Evolutionary conservation across 2,113 vertebrate genomes (phyloP), one percentile per base, ranked within the genome.

Genomic region (Caracal caracal): DNA sequence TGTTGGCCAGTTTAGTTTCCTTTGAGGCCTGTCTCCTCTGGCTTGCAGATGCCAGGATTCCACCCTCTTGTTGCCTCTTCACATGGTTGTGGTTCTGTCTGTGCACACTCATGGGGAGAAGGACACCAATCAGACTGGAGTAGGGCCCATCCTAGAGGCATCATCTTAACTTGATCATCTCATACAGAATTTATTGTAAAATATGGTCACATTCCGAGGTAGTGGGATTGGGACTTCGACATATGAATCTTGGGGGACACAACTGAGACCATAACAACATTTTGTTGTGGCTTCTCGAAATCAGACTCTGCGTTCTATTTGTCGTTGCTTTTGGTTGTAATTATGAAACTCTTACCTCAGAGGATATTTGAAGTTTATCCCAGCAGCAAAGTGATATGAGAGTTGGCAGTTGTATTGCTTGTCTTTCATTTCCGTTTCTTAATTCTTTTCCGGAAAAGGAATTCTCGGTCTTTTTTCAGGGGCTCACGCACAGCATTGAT

Each of bases 231-330:
- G 49, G 59, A 49, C 49, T 63, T 71, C 30, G 47, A 47, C 47
- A 35, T 26, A 33, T 19, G n/a, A n/a, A 82, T 35, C 47, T 43
- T 2, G 63, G 26, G 22, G 35, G 26, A 16, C 19, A 40, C 8
- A 10, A 12, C 37, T 90, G 4, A 37, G 35, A 26, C 28, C 11
- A 6, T 56, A 43, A 33, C 0, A 66, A 28, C 8, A 7, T 76
- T 98, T 95, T 88, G 81, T 90, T 94, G 73, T 80, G 30, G 49
- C 73, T 95, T 91, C 93, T 92, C 65, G 71, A 94, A 94, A 43
- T 93, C 75, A 90, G 49, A 33, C 53, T 96, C 5, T 88, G 53
- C 68, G 96, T 94, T 47, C 19, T 78, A 20, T 81, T 51, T 78
- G 87, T 53, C 1, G 0, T 78, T 96, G 73, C 61, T 93, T 86